Conservation (phyloP, 2,113 vertebrate species). For the Acinonyx jubatus region DNA sequence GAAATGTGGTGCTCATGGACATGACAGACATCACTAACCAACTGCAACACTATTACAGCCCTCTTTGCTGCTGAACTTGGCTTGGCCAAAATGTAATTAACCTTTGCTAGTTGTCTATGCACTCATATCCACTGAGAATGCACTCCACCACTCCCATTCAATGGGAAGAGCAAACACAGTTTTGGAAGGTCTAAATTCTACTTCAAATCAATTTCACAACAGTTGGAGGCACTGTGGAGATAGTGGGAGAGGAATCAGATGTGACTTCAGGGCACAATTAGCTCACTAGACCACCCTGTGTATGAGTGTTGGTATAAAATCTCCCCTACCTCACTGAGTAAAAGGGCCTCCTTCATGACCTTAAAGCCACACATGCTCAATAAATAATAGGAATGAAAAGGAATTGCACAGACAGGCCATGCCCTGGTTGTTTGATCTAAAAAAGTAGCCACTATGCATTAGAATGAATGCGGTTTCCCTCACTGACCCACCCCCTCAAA, state of each 20-base stretch:
- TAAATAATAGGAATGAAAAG: neutral
- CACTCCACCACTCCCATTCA: neutral
- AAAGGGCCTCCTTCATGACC: neutral
- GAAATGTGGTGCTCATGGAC: neutral
- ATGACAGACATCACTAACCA: neutral
- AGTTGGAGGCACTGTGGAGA: neutral
- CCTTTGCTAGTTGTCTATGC: neutral
- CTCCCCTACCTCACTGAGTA: neutral
- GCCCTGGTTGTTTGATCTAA: neutral
- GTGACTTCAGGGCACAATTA: neutral
- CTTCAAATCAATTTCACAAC: neutral
- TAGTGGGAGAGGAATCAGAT: neutral
- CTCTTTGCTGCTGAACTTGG: neutral
- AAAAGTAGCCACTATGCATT: neutral
- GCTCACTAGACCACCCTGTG: neutral
- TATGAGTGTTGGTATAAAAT: neutral
- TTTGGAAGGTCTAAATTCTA: neutral
- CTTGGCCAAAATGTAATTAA: neutral
- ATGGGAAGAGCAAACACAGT: neutral
- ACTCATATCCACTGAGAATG: neutral
- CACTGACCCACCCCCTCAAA: neutral
- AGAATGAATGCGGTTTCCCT: conserved; percentile 17
- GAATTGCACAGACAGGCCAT: neutral
- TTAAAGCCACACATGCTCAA: neutral
- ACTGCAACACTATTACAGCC: neutral